A percentile compares a stretch with the other conserved stretches of the same genome.
These are phyloP conservation scores for Takifugu bimaculatus DNA, from an alignment of 2,113 vertebrate genomes.

Conservation along the genomic window DNA sequence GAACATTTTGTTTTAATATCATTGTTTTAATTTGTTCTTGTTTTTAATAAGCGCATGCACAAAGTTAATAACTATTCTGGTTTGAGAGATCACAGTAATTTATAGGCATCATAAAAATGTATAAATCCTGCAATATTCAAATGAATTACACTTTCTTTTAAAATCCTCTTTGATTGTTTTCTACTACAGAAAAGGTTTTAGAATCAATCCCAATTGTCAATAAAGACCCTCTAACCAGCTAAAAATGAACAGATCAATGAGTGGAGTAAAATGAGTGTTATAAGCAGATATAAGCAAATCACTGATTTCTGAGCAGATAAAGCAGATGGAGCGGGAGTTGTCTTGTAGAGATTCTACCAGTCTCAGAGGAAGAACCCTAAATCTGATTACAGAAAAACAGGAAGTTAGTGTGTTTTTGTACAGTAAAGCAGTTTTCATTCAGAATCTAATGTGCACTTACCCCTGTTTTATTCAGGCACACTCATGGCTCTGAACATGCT, in stretches of 20 bases:
- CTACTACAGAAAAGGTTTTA: too few species aligned
- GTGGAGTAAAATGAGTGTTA: neutral
- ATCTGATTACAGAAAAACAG: neutral
- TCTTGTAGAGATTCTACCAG: neutral
- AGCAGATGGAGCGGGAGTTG: neutral
- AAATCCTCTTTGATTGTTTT: neutral
- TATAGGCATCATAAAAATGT: too few species aligned
- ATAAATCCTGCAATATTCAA: too few species aligned
- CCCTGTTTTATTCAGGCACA: neutral
- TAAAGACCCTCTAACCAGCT: too few species aligned
- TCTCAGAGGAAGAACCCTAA: constrained; percentile 12
- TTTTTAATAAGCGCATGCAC: too few species aligned
- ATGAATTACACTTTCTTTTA: neutral
- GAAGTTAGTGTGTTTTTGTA: too few species aligned
- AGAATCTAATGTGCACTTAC: neutral
- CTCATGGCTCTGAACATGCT: neutral
- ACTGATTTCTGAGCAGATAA: constrained; percentile 1
- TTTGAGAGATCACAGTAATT: too few species aligned
- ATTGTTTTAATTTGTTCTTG: too few species aligned
- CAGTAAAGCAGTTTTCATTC: neutral
- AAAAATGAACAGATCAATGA: neutral
- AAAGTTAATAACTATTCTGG: too few species aligned
- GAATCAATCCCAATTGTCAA: too few species aligned
- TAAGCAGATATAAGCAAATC: constrained; percentile 6
- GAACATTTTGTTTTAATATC: neutral